Base-by-base conservation (phyloP, 2,797 vertebrate genomes). In the Propithecus deckenii region DNA sequence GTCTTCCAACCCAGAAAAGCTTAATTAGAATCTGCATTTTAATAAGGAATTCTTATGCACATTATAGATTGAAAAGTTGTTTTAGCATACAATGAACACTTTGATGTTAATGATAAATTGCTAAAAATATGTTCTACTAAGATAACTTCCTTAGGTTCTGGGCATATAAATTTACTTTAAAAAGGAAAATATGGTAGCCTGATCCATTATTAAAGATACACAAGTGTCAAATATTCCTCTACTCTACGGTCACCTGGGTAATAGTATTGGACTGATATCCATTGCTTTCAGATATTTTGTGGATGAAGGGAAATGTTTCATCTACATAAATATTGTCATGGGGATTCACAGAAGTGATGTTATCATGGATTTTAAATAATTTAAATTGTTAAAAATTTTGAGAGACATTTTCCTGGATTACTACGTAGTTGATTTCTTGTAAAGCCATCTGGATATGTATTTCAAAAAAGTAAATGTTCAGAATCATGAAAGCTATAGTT, bases 231-330 rank as follows among this genome's bases (percentile, higher is more conserved):
- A 28, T 0, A 11, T n/a, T 28, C 20, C 23, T 23, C 17, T 81
- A 55, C 30, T 17, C 13, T 74, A 52, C 4, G 3, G 5, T 84
- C 28, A 52, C 4, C 10, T 78, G 10, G 11, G 2, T 32, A 65
- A 55, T 14, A 85, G 4, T 15, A 18, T 12, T 71, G 2, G 0
- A 14, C 25, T 63, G 2, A 28, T 1, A 38, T 69, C 1, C 4
- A 38, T 61, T 85, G 3, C 14, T 35, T 32, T 30, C 8, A 59
- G 38, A 11, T 23, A 48, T 93, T 87, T 86, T 59, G 28, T 22
- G 7, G 32, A 32, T 23, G 30, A 80, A 72, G 0, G 10, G 1
- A 75, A 91, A 72, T 76, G 1, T 75, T 94, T 55, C 43, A 5
- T 63, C 2, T 59, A 25, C 50, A 23, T 72, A 69, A 63, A 67